phyloP scores from a whole-genome alignment of 2,888 invertebrate species.

The Ornithoptera priamus region DNA sequence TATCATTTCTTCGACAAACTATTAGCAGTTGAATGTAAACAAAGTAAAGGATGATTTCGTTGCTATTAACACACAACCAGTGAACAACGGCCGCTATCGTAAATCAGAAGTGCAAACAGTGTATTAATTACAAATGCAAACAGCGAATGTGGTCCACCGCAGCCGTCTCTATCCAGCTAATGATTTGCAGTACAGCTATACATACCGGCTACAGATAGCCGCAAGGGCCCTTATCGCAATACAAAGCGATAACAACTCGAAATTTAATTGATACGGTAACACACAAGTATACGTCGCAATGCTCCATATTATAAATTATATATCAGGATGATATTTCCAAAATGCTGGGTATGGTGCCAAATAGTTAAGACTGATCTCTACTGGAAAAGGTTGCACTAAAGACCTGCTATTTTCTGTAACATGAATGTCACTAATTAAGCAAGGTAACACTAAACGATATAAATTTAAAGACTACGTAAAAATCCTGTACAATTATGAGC shows the following conservation, averaged over 20 bases:
- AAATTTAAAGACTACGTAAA: too few relatives aligned
- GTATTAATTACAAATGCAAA: slow-evolving; percentile 80
- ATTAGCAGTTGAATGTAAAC: neutral
- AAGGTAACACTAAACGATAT: too few relatives aligned
- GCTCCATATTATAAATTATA: too few relatives aligned
- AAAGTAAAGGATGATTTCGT: slow-evolving; percentile 54
- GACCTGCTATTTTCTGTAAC: too few relatives aligned
- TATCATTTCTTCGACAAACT: neutral
- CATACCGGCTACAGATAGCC: slow-evolving; percentile 33
- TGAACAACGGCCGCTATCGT: slow-evolving; percentile 69
- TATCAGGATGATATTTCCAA: too few relatives aligned
- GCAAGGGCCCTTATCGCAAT: slow-evolving; percentile 33
- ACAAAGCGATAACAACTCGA: slow-evolving; percentile 5
- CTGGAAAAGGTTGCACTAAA: too few relatives aligned
- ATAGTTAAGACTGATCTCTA: too few relatives aligned
- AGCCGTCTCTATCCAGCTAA: slow-evolving; percentile 76
- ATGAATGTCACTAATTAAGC: too few relatives aligned
- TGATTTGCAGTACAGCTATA: slow-evolving; percentile 72
- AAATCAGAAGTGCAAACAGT: slow-evolving; percentile 78
- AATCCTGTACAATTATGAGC: too few relatives aligned
- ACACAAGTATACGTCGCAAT: too few relatives aligned
- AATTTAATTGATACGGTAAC: slow-evolving; percentile 4
- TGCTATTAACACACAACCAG: slow-evolving; percentile 77
- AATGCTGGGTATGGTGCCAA: too few relatives aligned
- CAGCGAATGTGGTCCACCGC: slow-evolving; percentile 76